Evolutionary conservation across 2,888 invertebrate species (phyloP).

Genomic region (Ischnus inquisitorius): DNA sequence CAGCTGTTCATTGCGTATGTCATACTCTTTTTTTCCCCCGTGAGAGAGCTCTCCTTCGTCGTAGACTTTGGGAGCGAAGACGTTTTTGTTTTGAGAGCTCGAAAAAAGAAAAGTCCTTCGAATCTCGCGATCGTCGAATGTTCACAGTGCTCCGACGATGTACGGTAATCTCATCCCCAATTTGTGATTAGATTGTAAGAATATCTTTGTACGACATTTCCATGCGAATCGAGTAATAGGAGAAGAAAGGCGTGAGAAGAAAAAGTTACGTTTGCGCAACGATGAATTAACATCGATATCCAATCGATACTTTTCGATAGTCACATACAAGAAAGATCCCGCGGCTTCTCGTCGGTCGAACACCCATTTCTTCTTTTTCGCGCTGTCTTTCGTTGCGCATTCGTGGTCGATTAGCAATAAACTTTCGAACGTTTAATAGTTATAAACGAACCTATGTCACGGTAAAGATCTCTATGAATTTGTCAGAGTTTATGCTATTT

Average conservation of each 20-base stretch:
- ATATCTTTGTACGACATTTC: constrained; percentile 41
- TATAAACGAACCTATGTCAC: not conserved
- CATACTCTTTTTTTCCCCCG: not conserved
- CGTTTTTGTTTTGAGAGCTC: not conserved
- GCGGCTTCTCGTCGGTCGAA: not conserved
- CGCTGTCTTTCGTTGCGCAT: constrained; percentile 6
- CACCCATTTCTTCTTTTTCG: not conserved
- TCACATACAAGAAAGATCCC: not conserved
- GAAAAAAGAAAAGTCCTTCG: not conserved
- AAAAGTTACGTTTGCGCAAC: constrained; percentile 22
- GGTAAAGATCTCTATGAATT: not conserved
- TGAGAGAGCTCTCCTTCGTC: not conserved
- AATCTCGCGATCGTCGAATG: constrained; percentile 7
- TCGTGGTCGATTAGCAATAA: not conserved
- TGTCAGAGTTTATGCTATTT: constrained; percentile 5
- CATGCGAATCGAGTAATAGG: constrained; percentile 5
- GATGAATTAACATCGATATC: not conserved
- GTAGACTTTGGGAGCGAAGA: not conserved
- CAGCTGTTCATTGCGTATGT: not conserved
- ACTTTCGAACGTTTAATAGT: not conserved
- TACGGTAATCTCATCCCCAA: constrained; percentile 9
- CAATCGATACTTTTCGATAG: not conserved
- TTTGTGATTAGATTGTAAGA: constrained; percentile 50
- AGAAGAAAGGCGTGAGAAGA: not conserved
- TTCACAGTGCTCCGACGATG: constrained; percentile 29